A percentile compares a stretch with the other conserved stretches of the same genome.
Evolutionary conservation across 2,113 vertebrate species (phyloP).

Genomic region (Ariopsis seemanni): DNA sequence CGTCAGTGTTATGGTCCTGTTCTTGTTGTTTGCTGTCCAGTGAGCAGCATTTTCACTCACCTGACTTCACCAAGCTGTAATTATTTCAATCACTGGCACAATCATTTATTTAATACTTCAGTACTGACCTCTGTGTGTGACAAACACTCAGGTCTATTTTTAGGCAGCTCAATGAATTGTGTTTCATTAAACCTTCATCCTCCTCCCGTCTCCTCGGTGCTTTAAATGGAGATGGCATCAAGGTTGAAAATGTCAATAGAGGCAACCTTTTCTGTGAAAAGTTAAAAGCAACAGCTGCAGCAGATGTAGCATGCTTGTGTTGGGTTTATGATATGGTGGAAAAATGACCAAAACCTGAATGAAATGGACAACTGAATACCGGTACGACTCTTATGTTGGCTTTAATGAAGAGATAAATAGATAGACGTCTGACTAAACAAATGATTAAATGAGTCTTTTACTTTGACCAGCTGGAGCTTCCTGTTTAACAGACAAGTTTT

Average conservation of each 20-base stretch:
- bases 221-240: slow-evolving; percentile 37
- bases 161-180: slow-evolving; percentile 51
- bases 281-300: background rate
- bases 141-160: slow-evolving; percentile 51
- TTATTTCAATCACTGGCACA: slow-evolving; percentile 62
- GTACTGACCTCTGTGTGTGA: slow-evolving; percentile 55
- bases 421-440: background rate
- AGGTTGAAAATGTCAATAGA: slow-evolving; percentile 44
- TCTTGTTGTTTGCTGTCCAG: slow-evolving; percentile 50
- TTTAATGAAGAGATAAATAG: background rate
- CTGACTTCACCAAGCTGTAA: slow-evolving; percentile 47
- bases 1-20: background rate
- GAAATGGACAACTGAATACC: background rate
- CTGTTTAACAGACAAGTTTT: background rate
- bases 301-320: background rate
- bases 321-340: background rate
- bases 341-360: background rate
- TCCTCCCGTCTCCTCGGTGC: slow-evolving; percentile 35
- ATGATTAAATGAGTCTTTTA: background rate
- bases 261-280: background rate
- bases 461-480: background rate
- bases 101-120: slow-evolving; percentile 60
- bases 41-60: slow-evolving; percentile 38
- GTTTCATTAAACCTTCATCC: slow-evolving; percentile 60
- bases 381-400: background rate